Base-by-base conservation (phyloP, 1,140 invertebrate species). In the Chrysopa pallens region DNA sequence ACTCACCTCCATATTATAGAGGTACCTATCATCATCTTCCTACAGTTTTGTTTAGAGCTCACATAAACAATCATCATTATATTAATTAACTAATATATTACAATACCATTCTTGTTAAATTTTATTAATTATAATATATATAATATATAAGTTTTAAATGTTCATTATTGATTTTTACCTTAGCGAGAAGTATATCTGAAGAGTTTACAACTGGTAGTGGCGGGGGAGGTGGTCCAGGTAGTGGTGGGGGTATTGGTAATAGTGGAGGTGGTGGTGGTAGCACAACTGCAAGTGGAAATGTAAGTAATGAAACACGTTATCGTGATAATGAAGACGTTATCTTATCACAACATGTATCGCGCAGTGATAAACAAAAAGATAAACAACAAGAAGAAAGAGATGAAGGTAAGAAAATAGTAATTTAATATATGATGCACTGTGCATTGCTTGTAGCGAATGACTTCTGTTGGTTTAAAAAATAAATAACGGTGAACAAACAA, bases 121-220 rank as follows among this genome's bases (percentile, higher is more conserved):
- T 23, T 23, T 23, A 23, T 23, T 23, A 23, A 23, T 23, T 23
- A 3, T 23, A 23, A 23, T 23, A 3, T 5, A 23, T 23, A 23
- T 11, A 33, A 33, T 9, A 12, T 23, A 44, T n/a, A 36, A 36
- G 28, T 36, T 23, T 36, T 38, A 29, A 40, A 11, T 6, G 17
- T 38, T 14, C 17, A 6, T 11, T 29, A 14, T 27, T 40, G 5
- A 23, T 40, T 40, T 27, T 39, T 5, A 9, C 29, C 65, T 23
- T 60, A 86, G 84, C 83, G 50, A 72, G 83, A 51, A 87, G 82
- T 64, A 84, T 84, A 62, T 87, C 84, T 45, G 84, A 88, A 58
- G 84, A 89, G 55, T 84, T 86, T 53, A 83, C 78, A 54, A 23
- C 17, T 23, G 17, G 17, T 23, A 23, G 17, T 23, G 17, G 17